Base-by-base conservation (phyloP, 2,113 vertebrate species). In the Sialia sialis region DNA sequence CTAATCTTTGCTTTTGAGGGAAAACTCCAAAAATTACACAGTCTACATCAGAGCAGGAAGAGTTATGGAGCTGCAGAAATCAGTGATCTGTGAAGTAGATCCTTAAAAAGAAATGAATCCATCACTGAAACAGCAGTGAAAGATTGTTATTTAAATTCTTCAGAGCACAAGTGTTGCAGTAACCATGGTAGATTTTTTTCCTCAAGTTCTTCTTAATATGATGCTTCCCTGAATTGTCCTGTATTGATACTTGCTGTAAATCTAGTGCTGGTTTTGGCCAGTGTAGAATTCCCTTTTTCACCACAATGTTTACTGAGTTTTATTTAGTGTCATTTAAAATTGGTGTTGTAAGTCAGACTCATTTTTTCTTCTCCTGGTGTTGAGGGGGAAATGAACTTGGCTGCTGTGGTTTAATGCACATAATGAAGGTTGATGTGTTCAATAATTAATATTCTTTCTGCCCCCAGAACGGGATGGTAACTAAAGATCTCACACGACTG, bases 401-500 rank as follows among this genome's bases (percentile, higher is more conserved):
- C 84, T 68, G 54, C 69, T 74, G 38, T 69, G 49, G n/a, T 75
- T 76, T 84, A 75, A 58, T 49, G 63, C n/a, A 10, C 4, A 6
- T 48, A 46, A 64, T 43, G 75, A 84, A 66, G 60, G 25, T 78
- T 70, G 88, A 17, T 67, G 15, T 48, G 51, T 62, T 87, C 51
- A 84, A 64, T 89, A 74, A 46, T 75, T 66, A 16, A 74, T 73
- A 2, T 88, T 95, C 76, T 95, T 90, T 59, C 73, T 56, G 30
- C 59, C 95, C 68, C 69, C 95, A 99, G 99, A 99, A 99, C 96
- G 99, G 99, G 74, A 99, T 99, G 96, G 98, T 99, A 95, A 98
- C 99, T 93, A 99, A 99, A 98, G 99, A 99, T 98, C 98, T 99
- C 97, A 98, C 98, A 88, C 98, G 99, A 96, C 97, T 99, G 94